Evolutionary conservation across 2,888 invertebrate genomes (phyloP).

Genomic region (Zygaena filipendulae): DNA sequence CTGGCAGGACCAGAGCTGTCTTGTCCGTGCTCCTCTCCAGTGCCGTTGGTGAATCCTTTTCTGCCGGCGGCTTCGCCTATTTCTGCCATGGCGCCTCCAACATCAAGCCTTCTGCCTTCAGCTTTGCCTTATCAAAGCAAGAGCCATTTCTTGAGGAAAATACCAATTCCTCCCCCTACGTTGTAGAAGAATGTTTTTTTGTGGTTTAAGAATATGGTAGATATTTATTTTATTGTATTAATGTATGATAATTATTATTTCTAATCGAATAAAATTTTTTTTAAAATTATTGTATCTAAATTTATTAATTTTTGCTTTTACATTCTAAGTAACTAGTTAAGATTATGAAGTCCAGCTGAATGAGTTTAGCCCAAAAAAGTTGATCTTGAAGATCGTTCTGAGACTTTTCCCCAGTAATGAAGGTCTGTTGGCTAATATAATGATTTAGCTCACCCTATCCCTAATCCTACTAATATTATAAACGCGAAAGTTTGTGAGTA

Average conservation of each 20-base stretch:
- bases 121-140: slow-evolving; percentile 23
- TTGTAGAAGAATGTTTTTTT: slow-evolving; percentile 22
- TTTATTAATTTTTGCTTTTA: too few relatives aligned
- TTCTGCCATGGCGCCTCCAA: slow-evolving; percentile 24
- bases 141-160: slow-evolving; percentile 35
- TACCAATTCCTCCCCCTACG: slow-evolving; percentile 35
- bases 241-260: slow-evolving; percentile 4
- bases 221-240: slow-evolving; percentile 10
- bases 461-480: too few relatives aligned
- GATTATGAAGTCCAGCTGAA: too few relatives aligned
- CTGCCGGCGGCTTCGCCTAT: slow-evolving; percentile 31
- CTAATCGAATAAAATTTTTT: background rate
- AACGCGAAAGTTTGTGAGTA: too few relatives aligned
- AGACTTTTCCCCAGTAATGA: too few relatives aligned
- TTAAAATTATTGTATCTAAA: too few relatives aligned
- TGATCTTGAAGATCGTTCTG: too few relatives aligned
- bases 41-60: slow-evolving; percentile 23
- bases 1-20: slow-evolving; percentile 6
- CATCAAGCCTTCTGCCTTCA: slow-evolving; percentile 25
- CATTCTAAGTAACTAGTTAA: too few relatives aligned
- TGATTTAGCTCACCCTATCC: too few relatives aligned
- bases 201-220: slow-evolving; percentile 1
- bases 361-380: too few relatives aligned
- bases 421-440: too few relatives aligned
- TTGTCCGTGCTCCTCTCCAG: slow-evolving; percentile 13